These are phyloP conservation scores for Peucedramus taeniatus DNA, from an alignment of 2,113 vertebrate genomes.

Conservation along the genomic window DNA sequence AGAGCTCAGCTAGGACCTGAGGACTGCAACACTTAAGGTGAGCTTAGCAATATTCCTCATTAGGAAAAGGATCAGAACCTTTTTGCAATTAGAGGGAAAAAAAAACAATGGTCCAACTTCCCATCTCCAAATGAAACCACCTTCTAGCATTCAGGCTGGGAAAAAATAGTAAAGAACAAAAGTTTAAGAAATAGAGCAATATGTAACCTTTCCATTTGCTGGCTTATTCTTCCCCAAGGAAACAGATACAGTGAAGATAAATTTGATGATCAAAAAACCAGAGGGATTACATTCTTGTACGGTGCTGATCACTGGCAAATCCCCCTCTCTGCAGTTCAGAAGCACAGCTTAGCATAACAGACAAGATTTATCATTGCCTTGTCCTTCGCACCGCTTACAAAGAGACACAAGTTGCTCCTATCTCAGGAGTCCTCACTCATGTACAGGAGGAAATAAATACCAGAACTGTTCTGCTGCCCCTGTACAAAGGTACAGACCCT, in stretches of 20 bases:
- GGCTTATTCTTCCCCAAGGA: conserved; percentile 32
- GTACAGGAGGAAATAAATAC: background rate
- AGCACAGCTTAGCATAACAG: conserved; percentile 30
- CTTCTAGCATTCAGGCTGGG: background rate
- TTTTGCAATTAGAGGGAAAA: background rate
- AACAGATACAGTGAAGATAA: conserved; percentile 23
- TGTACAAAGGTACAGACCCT: background rate
- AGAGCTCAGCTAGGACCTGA: background rate
- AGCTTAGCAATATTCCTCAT: background rate
- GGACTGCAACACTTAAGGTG: background rate
- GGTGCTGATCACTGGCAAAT: conserved; percentile 36
- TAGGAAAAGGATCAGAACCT: background rate
- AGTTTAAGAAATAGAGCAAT: conserved; percentile 1
- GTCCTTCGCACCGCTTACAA: background rate
- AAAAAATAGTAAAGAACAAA: background rate
- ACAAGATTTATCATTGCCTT: conserved; percentile 45
- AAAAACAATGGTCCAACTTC: background rate
- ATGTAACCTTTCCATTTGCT: conserved; percentile 41
- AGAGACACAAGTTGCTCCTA: background rate
- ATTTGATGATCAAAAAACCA: conserved; percentile 38
- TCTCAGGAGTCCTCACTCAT: conserved; percentile 7
- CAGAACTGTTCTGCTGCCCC: background rate
- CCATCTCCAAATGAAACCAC: background rate
- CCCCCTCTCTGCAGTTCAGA: conserved; percentile 29
- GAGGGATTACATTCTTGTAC: conserved; percentile 27